Evolutionary conservation across 2,888 invertebrate species (phyloP).

Genomic region (Prenolepis imparis): DNA sequence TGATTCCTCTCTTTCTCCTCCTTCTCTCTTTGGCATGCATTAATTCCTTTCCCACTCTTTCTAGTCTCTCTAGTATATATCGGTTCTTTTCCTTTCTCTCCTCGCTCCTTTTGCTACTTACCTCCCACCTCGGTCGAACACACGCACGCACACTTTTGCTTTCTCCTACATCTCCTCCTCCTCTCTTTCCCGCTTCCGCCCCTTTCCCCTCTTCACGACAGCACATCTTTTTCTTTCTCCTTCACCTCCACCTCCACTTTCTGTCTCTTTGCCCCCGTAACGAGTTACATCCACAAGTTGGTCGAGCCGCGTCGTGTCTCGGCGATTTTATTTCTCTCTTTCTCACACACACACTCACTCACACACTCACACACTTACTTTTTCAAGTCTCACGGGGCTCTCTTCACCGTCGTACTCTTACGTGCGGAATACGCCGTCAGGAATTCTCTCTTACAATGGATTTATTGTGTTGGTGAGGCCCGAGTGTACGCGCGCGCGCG

Average conservation of each 20-base stretch:
- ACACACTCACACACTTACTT: constrained; percentile 5
- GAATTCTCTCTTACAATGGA: constrained; percentile 83
- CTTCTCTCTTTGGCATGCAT: constrained; percentile 51
- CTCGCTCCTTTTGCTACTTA: constrained; percentile 21
- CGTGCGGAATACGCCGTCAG: constrained; percentile 80
- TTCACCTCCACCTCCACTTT: constrained; percentile 35
- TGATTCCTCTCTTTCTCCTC: constrained; percentile 27
- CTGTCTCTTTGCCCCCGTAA: constrained; percentile 72
- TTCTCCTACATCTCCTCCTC: constrained; percentile 50
- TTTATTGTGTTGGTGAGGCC: constrained; percentile 80
- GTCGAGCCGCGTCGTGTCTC: constrained; percentile 54
- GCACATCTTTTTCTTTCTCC: constrained; percentile 63
- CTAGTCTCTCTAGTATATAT: constrained; percentile 62
- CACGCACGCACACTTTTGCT: background rate
- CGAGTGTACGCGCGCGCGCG: constrained; percentile 55
- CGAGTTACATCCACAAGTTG: constrained; percentile 71
- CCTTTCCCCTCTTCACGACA: constrained; percentile 15
- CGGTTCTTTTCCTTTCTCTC: constrained; percentile 64
- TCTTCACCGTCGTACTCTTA: constrained; percentile 59
- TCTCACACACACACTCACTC: constrained; percentile 14
- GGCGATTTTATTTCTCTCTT: constrained; percentile 49
- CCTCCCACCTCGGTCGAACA: constrained; percentile 30
- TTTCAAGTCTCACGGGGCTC: constrained; percentile 3
- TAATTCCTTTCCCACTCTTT: constrained; percentile 61
- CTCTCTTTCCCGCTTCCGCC: constrained; percentile 39